These are phyloP conservation scores for Pachydiplax longipennis DNA, from an alignment of 2,888 invertebrate genomes.

Conservation along the genomic window DNA sequence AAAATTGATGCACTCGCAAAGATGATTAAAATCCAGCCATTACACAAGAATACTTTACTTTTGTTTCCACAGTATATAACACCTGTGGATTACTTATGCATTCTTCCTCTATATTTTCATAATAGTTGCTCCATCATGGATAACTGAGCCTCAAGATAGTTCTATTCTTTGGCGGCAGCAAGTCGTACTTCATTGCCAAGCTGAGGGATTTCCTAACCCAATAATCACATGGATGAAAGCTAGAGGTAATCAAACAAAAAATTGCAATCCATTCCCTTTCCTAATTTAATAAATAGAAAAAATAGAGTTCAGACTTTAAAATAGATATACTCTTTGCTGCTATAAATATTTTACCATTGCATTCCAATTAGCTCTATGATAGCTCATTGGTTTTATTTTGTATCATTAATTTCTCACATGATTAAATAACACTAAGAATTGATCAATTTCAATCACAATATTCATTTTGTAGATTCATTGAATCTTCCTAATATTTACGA, in stretches of 20 bases:
- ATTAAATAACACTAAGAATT: too few relatives aligned
- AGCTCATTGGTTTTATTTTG: not conserved
- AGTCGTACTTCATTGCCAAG: constrained; percentile 74
- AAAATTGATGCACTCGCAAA: too few relatives aligned
- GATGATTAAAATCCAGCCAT: too few relatives aligned
- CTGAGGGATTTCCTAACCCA: constrained; percentile 79
- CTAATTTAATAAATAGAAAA: not conserved
- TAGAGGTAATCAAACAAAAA: constrained; percentile 53
- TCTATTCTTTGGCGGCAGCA: constrained; percentile 75
- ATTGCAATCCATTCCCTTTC: not conserved
- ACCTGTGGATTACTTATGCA: too few relatives aligned
- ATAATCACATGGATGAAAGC: constrained; percentile 59
- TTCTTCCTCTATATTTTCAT: constrained; percentile 28
- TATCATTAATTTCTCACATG: not conserved
- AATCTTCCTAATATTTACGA: too few relatives aligned
- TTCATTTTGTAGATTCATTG: too few relatives aligned
- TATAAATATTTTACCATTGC: too few relatives aligned
- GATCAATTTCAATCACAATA: too few relatives aligned
- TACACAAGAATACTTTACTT: too few relatives aligned
- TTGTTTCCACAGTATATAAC: too few relatives aligned
- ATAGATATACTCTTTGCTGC: not conserved
- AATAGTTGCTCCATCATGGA: constrained; percentile 80
- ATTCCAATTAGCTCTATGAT: not conserved
- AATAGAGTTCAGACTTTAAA: not conserved
- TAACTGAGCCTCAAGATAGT: constrained; percentile 75